Percentiles rank a stretch among this genome's conserved stretches.
phyloP scores from a whole-genome alignment of 37 sponge, comb jelly and placozoan species.

The Petrosia ficiformis region DNA sequence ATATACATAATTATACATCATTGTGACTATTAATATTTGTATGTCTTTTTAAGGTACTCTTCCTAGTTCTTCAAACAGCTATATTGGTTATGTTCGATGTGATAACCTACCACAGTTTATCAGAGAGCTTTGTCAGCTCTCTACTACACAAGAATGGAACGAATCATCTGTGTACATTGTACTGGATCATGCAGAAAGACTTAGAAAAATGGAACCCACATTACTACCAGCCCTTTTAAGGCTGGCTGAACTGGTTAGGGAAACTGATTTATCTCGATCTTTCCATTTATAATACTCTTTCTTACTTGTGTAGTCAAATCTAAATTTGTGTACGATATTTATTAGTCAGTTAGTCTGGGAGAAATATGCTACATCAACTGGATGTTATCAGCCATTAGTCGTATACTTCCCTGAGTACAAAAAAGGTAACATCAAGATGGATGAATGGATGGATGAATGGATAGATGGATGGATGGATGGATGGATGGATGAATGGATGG shows the following conservation, averaged over 20 bases:
- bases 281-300: background rate
- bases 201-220: conserved; percentile 41
- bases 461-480: no score
- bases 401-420: conserved; percentile 61
- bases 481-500: no score
- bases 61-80: no score
- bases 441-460: no score
- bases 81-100: no score
- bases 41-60: no score
- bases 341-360: conserved; percentile 38
- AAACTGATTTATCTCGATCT: background rate
- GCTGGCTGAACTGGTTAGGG: conserved; percentile 34
- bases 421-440: conserved; percentile 21
- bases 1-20: no score
- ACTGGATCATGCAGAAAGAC: conserved; percentile 48
- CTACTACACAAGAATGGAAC: no score
- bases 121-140: no score
- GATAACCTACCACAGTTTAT: no score
- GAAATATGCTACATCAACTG: background rate
- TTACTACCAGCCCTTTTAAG: conserved; percentile 46
- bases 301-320: background rate
- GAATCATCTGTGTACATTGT: conserved; percentile 56
- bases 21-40: no score
- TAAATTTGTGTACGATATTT: conserved; percentile 34
- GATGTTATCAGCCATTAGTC: background rate